phyloP scores from a whole-genome alignment of 1,140 invertebrate genomes.

The Pollicipes pollicipes region DNA sequence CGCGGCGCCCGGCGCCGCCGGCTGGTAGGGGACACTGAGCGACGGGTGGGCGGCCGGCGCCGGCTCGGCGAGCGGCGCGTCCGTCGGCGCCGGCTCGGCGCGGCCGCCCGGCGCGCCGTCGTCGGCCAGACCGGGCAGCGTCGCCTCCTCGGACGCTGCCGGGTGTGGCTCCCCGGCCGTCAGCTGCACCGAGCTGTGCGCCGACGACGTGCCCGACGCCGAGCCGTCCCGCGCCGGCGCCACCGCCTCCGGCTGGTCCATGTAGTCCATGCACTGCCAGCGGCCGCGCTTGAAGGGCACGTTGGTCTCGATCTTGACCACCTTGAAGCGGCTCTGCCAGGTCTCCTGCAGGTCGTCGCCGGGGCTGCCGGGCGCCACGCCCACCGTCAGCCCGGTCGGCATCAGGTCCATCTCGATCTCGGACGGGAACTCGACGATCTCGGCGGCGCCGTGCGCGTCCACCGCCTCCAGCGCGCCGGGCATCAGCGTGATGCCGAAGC shows the following conservation, averaged over 20 bases:
- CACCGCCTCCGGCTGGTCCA: slow-evolving; percentile 38
- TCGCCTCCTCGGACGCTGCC: no score
- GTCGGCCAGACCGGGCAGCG: neutral
- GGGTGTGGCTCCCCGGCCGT: no score
- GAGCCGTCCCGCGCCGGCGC: slow-evolving; percentile 8
- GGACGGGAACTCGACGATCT: neutral
- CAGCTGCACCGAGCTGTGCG: no score
- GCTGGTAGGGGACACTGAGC: neutral
- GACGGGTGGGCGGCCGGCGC: neutral
- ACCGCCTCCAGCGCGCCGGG: neutral
- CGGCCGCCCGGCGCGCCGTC: no score
- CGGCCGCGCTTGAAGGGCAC: slow-evolving; percentile 82
- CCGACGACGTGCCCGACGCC: slow-evolving; percentile 4
- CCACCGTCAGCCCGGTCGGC: no score
- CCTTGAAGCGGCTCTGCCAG: slow-evolving; percentile 54
- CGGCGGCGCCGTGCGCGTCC: neutral
- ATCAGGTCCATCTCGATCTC: neutral
- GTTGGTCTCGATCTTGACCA: slow-evolving; percentile 87
- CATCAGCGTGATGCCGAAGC: slow-evolving; percentile 5
- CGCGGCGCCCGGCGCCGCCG: no score
- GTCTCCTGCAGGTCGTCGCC: no score
- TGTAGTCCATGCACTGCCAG: slow-evolving; percentile 90
- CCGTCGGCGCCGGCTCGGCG: no score
- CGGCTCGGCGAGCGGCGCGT: no score
- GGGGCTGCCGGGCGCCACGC: no score